These are phyloP conservation scores for Sakesphorus luctuosus DNA, from an alignment of 2,113 vertebrate genomes.

Conservation along the genomic window DNA sequence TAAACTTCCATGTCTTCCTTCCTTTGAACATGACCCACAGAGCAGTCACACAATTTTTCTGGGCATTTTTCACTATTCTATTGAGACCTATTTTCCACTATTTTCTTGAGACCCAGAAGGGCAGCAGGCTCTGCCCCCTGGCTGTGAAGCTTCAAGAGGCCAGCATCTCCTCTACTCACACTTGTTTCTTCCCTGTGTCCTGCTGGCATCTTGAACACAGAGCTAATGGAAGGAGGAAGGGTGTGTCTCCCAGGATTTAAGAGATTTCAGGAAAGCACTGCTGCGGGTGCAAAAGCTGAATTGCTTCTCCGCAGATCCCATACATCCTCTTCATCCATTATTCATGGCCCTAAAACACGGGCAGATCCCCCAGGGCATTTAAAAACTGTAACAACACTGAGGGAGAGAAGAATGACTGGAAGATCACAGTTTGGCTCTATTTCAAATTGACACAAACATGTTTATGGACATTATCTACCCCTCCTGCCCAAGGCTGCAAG, in stretches of 20 bases:
- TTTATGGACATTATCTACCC: not conserved
- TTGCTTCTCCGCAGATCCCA: not conserved
- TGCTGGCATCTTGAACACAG: not conserved
- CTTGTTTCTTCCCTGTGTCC: not conserved
- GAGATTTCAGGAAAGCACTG: not conserved
- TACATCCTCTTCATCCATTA: slow-evolving; percentile 36
- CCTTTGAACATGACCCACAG: not conserved
- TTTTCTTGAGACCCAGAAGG: not conserved
- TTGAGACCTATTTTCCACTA: not conserved
- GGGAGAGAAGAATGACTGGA: not conserved
- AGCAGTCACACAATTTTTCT: not conserved
- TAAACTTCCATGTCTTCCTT: not conserved
- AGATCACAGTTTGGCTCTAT: not conserved
- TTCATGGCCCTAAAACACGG: not conserved
- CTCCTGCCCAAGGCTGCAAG: not conserved
- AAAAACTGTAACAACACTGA: not conserved
- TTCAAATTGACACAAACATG: slow-evolving; percentile 10
- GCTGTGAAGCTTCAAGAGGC: not conserved
- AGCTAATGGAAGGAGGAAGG: not conserved
- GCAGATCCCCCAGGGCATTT: not conserved
- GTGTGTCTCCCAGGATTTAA: not conserved
- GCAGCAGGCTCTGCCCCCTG: not conserved
- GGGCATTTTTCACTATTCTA: not conserved
- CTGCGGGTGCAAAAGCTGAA: not conserved
- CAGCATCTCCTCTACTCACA: not conserved